Percentiles rank a stretch among this genome's conserved stretches.
phyloP scores from a whole-genome alignment of 2,888 invertebrate genomes.

The Drosophila percnosoma region DNA sequence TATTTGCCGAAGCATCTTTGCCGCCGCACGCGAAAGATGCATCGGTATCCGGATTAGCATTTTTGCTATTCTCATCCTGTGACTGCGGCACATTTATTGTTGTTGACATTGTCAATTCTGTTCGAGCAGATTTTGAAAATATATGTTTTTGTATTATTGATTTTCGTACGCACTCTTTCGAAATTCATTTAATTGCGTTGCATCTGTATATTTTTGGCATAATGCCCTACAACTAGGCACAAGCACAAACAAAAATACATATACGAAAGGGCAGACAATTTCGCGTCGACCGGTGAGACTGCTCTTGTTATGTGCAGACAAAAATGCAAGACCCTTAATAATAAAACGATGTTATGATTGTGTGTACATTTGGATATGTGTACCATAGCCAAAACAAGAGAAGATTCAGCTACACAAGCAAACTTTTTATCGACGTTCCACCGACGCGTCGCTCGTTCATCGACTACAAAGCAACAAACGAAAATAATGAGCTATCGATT shows the following conservation, averaged over 20 bases:
- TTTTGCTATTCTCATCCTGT: conserved; percentile 30
- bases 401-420: not conserved
- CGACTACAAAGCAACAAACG: conserved; percentile 48
- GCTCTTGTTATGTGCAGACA: conserved; percentile 43
- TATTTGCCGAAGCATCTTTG: conserved; percentile 75
- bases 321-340: not conserved
- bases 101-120: conserved; percentile 63
- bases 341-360: not conserved
- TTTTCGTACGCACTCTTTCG: conserved; percentile 49
- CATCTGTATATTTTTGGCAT: conserved; percentile 45
- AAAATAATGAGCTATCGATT: conserved; percentile 34
- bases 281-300: conserved; percentile 32
- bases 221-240: conserved; percentile 36
- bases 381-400: not conserved
- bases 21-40: conserved; percentile 14
- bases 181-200: conserved; percentile 49
- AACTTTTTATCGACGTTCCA: too few species aligned
- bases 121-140: conserved; percentile 11
- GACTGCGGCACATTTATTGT: conserved; percentile 51
- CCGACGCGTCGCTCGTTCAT: conserved; percentile 37
- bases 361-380: not conserved
- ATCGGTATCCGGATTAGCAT: conserved; percentile 18
- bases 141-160: conserved; percentile 50
- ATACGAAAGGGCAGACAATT: conserved; percentile 6
- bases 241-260: not conserved